Base-by-base conservation (phyloP, 2,113 vertebrate genomes). In the Phoxinus phoxinus region DNA sequence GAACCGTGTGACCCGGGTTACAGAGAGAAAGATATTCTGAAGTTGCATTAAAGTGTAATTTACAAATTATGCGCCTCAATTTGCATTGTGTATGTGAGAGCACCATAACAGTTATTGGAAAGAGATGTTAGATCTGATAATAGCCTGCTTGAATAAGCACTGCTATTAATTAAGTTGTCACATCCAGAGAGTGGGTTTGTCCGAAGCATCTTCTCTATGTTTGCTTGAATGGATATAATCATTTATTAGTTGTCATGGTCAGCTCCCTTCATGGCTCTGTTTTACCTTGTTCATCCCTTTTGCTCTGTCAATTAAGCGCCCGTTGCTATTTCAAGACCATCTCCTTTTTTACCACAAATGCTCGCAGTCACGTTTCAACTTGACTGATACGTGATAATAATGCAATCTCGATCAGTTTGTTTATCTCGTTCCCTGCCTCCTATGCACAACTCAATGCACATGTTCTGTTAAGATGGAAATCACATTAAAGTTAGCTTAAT, bases 11-110 rank as follows among this genome's bases (percentile, higher is more conserved):
- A 69, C 76, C 84, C 15, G 17, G 35, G 51, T 59, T 75, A 83
- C 30, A 41, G 46, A 8, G 32, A 72, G 32, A 83, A 72, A 51
- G 41, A 69, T 69, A 35, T 81, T 67, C 74, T 13, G 32, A 37
- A 83, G 81, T 83, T 72, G 67, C 65, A 72, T 71, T 71, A 72
- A 58, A 56, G 67, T 73, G 9, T 83, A 83, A 83, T 83, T 83
- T 83, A 83, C 81, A 83, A 72, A 83, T 72, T 10, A 73, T 83
- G 81, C 13, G 21, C 6, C 32, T 83, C 19, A 15, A 58, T 83
- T 73, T 72, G 48, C 65, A 83, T 83, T 72, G 65, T 83, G 51
- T 58, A 44, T 83, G 65, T 9, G 23, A 58, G 48, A 73, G 81
- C 48, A 37, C 17, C 79, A 41, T 72, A 56, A 72, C 48, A 41